Percentiles rank a stretch among this genome's conserved stretches.
Evolutionary conservation across 2,797 vertebrate species (phyloP).

Genomic region (Phrynocephalus forsythii): DNA sequence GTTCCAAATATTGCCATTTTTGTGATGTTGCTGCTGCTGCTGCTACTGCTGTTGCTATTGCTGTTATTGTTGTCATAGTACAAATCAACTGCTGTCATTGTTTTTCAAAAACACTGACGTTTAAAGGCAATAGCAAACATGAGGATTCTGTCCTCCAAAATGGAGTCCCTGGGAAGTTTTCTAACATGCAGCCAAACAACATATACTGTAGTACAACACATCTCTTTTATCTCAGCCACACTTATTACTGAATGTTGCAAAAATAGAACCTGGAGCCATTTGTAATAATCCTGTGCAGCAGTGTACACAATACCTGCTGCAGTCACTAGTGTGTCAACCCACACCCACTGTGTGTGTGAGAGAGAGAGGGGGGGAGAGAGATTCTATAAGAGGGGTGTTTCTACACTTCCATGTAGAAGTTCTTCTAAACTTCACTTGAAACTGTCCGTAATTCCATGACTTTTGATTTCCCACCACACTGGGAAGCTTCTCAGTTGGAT

Average conservation of each 20-base stretch:
- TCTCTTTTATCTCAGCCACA: not conserved
- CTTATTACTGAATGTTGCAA: not conserved
- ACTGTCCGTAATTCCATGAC: slow-evolving; percentile 45
- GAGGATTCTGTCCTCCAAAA: not conserved
- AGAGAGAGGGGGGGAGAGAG: no score
- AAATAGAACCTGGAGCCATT: not conserved
- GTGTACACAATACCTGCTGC: not conserved
- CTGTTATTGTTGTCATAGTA: not conserved
- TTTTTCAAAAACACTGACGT: not conserved
- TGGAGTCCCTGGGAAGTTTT: not conserved
- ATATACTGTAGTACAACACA: no score
- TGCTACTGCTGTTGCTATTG: no score
- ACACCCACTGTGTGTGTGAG: no score
- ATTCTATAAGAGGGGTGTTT: not conserved
- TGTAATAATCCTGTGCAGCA: not conserved
- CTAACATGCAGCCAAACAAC: not conserved
- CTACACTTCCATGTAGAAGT: not conserved
- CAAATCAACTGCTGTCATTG: not conserved
- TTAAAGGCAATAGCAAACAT: not conserved
- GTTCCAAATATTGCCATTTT: no score
- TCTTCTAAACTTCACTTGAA: slow-evolving; percentile 30
- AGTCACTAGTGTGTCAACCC: not conserved
- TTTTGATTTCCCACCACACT: slow-evolving; percentile 26
- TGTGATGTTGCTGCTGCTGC: no score
- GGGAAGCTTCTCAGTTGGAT: slow-evolving; percentile 63